Percentiles rank a stretch among this genome's conserved stretches.
These are phyloP conservation scores for Pomatostomus ruficeps DNA, from an alignment of 2,113 vertebrate genomes.

Conservation along the genomic window DNA sequence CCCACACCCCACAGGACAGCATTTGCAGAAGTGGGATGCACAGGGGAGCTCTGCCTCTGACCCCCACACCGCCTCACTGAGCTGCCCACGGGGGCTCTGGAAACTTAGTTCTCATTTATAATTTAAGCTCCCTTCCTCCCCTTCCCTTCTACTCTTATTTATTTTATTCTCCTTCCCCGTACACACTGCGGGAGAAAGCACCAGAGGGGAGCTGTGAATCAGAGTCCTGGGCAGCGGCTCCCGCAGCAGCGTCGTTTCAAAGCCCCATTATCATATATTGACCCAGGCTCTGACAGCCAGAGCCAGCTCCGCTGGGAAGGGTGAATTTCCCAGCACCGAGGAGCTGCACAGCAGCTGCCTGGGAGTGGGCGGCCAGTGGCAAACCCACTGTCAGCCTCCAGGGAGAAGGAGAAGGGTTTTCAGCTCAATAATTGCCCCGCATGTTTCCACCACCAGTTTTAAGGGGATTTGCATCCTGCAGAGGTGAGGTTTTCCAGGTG, in stretches of 20 bases:
- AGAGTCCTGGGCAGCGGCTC: constrained; percentile 38
- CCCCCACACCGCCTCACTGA: neutral
- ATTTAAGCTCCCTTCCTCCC: constrained; percentile 31
- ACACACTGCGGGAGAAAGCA: neutral
- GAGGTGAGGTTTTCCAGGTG: neutral
- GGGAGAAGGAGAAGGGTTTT: neutral
- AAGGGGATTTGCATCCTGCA: neutral
- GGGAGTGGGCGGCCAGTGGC: neutral
- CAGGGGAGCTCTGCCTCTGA: neutral
- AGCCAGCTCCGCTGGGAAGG: constrained; percentile 23
- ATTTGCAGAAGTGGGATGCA: neutral
- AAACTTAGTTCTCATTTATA: constrained; percentile 58
- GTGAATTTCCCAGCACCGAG: constrained; percentile 16
- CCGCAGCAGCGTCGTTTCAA: constrained; percentile 35
- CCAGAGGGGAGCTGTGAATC: constrained; percentile 60
- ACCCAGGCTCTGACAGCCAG: constrained; percentile 52
- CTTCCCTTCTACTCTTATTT: constrained; percentile 42
- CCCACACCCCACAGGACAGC: neutral
- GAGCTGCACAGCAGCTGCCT: neutral
- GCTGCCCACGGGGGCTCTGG: neutral
- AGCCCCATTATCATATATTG: constrained; percentile 68
- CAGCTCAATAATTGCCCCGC: neutral
- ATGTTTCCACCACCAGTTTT: neutral
- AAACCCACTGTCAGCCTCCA: neutral
- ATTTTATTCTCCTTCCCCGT: neutral